These are phyloP conservation scores for Xylocopa sonorina DNA, from an alignment of 1,140 invertebrate genomes.

Conservation along the genomic window DNA sequence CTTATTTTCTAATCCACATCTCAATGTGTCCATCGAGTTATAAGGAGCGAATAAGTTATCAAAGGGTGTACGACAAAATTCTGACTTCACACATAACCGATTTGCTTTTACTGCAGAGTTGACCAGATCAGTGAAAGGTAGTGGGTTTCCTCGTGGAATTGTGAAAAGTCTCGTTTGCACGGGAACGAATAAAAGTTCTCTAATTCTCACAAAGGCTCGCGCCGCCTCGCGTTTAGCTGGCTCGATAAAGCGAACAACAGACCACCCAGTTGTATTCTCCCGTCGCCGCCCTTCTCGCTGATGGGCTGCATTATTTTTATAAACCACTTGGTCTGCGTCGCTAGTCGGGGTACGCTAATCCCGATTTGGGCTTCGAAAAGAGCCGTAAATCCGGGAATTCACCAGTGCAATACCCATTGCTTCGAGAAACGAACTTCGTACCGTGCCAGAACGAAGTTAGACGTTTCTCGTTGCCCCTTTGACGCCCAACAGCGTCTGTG, in stretches of 20 bases:
- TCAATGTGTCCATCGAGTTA: too few species aligned
- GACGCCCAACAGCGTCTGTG: background rate
- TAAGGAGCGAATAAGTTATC: too few species aligned
- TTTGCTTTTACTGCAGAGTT: too few species aligned
- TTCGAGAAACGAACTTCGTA: background rate
- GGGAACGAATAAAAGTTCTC: slow-evolving; percentile 46
- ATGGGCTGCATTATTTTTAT: slow-evolving; percentile 58
- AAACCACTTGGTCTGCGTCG: background rate
- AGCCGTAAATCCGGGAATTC: slow-evolving; percentile 4
- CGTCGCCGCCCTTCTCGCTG: background rate
- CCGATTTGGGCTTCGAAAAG: slow-evolving; percentile 10
- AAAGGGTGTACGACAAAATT: background rate
- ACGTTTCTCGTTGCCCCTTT: background rate
- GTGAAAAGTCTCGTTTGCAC: slow-evolving; percentile 38
- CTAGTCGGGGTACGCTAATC: slow-evolving; percentile 21
- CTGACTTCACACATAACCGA: background rate
- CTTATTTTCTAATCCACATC: too few species aligned
- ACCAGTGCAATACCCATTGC: background rate
- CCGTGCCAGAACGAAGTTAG: background rate
- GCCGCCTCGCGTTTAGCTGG: slow-evolving; percentile 52
- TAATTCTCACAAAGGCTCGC: slow-evolving; percentile 67
- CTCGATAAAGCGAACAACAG: slow-evolving; percentile 52
- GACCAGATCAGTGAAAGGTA: slow-evolving; percentile 47
- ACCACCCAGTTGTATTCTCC: slow-evolving; percentile 58
- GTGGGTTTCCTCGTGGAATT: slow-evolving; percentile 6